A percentile compares a stretch with the other conserved stretches of the same genome.
Evolutionary conservation across 1,140 invertebrate species (phyloP).

Genomic region (Tetraneura akinire): DNA sequence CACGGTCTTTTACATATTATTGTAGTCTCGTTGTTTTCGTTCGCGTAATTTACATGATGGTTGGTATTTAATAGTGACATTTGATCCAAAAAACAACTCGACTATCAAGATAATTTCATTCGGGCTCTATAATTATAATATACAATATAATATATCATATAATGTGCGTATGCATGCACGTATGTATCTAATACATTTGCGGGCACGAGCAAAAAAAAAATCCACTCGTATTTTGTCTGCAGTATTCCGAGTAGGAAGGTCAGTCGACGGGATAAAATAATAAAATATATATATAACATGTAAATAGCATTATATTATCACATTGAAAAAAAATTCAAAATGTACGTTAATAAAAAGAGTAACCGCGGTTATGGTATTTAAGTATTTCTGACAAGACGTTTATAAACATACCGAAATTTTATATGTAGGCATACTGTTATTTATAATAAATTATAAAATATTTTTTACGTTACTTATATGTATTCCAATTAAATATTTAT

Average conservation of each 20-base stretch:
- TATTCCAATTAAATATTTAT: no score
- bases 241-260: constrained; percentile 14
- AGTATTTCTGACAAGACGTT: neutral
- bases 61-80: constrained; percentile 17
- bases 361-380: neutral
- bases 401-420: neutral
- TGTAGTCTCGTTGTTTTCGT: constrained; percentile 15
- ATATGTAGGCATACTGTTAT: neutral
- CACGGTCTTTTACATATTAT: neutral
- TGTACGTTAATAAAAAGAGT: neutral
- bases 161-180: neutral
- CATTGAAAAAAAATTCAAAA: neutral
- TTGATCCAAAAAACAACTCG: constrained; percentile 27
- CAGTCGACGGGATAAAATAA: constrained; percentile 6
- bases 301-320: constrained; percentile 34
- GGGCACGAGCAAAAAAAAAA: no score
- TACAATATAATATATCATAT: neutral
- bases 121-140: constrained; percentile 30
- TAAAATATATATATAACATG: no score
- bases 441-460: constrained; percentile 13
- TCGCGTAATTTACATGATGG: constrained; percentile 20
- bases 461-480: no score
- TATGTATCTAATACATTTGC: no score
- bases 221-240: neutral
- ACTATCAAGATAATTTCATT: constrained; percentile 25